Evolutionary conservation across 2,888 invertebrate species (phyloP).

Genomic region (Entomobrya multifasciata): DNA sequence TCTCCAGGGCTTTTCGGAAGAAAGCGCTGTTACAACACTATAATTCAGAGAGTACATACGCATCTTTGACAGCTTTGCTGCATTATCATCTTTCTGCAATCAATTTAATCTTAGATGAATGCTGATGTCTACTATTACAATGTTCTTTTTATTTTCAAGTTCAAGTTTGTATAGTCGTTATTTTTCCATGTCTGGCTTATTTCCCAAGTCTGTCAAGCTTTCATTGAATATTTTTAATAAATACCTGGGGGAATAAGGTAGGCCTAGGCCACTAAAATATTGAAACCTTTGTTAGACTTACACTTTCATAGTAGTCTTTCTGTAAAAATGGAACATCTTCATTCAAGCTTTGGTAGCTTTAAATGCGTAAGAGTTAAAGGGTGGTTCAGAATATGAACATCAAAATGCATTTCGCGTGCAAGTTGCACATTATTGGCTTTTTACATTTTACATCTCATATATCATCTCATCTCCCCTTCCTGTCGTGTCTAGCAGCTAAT

Average conservation of each 20-base stretch:
- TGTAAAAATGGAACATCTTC: too few relatives aligned
- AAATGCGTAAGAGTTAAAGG: too few relatives aligned
- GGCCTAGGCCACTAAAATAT: background rate
- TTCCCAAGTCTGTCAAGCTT: background rate
- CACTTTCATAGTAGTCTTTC: too few relatives aligned
- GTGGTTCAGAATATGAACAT: too few relatives aligned
- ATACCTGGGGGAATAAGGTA: slow-evolving; percentile 14
- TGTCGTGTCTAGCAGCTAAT: too few relatives aligned
- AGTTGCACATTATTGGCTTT: background rate
- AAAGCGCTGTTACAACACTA: background rate
- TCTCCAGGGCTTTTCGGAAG: slow-evolving; percentile 16
- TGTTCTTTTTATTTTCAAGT: background rate
- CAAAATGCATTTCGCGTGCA: slow-evolving; percentile 11
- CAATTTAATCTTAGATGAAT: slow-evolving; percentile 24
- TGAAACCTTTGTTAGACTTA: background rate
- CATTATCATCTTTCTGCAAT: slow-evolving; percentile 34
- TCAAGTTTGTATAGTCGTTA: background rate
- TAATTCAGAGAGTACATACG: background rate
- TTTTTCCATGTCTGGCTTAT: slow-evolving; percentile 6
- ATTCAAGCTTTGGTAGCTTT: too few relatives aligned
- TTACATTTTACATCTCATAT: background rate
- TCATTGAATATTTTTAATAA: slow-evolving; percentile 19
- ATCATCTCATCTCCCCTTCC: too few relatives aligned
- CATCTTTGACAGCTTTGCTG: background rate
- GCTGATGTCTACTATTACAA: background rate